Percentiles rank a stretch among this genome's conserved stretches.
phyloP scores from a whole-genome alignment of 2,797 vertebrate genomes.

The Hypotaenidia okinawae region DNA sequence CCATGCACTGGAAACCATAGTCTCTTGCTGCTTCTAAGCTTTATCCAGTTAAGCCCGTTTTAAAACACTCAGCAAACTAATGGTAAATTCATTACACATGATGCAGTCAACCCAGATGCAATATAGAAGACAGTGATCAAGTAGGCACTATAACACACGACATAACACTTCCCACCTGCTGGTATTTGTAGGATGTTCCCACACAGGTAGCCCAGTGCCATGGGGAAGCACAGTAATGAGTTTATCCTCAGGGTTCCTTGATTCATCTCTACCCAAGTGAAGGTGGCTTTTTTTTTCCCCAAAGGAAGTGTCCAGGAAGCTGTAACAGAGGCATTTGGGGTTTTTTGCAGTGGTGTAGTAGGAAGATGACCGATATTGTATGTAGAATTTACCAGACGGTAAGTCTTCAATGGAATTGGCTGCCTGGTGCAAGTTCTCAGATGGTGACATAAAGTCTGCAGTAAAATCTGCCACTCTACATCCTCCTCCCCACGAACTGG shows the following conservation, averaged over 20 bases:
- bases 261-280: neutral
- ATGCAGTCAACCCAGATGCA: neutral
- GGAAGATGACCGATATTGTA: fast-evolving
- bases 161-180: neutral
- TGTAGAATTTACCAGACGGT: neutral
- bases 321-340: neutral
- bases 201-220: neutral
- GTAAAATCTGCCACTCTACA: neutral
- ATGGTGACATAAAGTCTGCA: neutral
- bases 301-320: neutral
- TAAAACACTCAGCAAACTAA: neutral
- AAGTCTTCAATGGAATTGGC: neutral
- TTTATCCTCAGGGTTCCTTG: neutral
- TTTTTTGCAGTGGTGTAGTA: neutral
- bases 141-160: neutral
- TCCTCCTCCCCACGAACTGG: neutral
- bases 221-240: neutral
- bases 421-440: neutral
- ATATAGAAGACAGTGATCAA: neutral
- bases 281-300: neutral
- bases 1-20: neutral
- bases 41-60: neutral
- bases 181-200: neutral
- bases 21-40: neutral
- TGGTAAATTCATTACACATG: neutral